phyloP scores from a whole-genome alignment of 2,113 vertebrate genomes.

The Mus spicilegus region DNA sequence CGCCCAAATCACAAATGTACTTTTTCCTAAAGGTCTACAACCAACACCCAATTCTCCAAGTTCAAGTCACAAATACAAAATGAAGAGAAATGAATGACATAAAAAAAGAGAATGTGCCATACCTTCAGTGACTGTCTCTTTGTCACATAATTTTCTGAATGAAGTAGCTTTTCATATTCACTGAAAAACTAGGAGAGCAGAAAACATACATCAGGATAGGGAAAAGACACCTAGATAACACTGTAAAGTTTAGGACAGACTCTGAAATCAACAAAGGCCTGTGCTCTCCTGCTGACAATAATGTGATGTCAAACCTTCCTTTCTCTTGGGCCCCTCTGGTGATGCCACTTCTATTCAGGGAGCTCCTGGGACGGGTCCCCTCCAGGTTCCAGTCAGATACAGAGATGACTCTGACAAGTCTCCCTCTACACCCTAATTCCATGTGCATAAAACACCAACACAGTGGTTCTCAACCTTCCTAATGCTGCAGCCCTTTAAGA shows the following conservation, averaged over 20 bases:
- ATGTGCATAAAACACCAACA: too few relatives aligned
- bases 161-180: slow-evolving; percentile 93
- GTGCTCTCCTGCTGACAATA: not conserved
- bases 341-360: not conserved
- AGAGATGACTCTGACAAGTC: too few relatives aligned
- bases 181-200: slow-evolving; percentile 90
- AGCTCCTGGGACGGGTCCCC: not conserved
- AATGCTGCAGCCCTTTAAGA: not conserved
- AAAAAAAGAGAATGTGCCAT: slow-evolving; percentile 53
- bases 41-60: not conserved
- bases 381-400: not conserved
- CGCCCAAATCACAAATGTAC: not conserved
- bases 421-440: not conserved
- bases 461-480: not conserved
- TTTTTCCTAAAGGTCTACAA: not conserved
- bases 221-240: not conserved
- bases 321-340: not conserved
- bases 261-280: not conserved
- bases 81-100: not conserved
- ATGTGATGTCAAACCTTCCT: not conserved
- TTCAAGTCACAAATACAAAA: not conserved
- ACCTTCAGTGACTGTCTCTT: slow-evolving; percentile 94
- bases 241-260: not conserved
- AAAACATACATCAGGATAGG: slow-evolving; percentile 60
- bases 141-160: slow-evolving; percentile 94